Base-by-base conservation (phyloP, 2,888 invertebrate genomes). In the Dryococelus australis region DNA sequence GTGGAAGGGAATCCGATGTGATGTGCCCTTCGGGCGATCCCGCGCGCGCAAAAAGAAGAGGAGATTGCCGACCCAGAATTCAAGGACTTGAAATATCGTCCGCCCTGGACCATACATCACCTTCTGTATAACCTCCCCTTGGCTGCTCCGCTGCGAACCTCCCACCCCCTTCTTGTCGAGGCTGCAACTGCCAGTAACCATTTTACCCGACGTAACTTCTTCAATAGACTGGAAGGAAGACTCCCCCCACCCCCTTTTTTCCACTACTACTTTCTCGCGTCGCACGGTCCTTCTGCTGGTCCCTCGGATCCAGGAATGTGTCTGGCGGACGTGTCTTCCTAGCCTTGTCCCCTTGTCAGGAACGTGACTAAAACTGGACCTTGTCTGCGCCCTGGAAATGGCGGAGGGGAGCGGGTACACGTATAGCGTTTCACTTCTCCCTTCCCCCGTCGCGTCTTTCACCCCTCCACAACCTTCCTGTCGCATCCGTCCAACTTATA, bases 141-240 rank as follows among this genome's bases (percentile, higher is more conserved):
- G 24, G 43, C 53, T 84, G 51, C 85, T 9, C 65, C 13, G 20
- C 65, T 8, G 5, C 65, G 65, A 65, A 12, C 16, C 65, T 65
- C 65, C 65, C n/a, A n/a, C n/a, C n/a, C 65, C 20, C 65, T 65
- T 65, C 47, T 51, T n/a, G 53, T 51, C 86, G 65, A 24, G 78
- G 86, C 88, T 85, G 86, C 87, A 86, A 87, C 88, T 88, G 88
- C 88, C 88, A 87, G 86, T 88, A 88, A 88, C 88, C 88, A 88
- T 88, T 88, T 88, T 88, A 88, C 87, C 87, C 85, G 85, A 79
- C 86, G 88, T 88, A 88, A 88, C 88, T 88, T 88, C 87, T 86
- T 88, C 88, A 87, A 88, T 88, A 88, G 88, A 87, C 87, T 88
- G 87, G 88, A 88, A 88, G 87, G 85, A 86, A 85, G 80, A 87